A percentile compares a stretch with the other conserved stretches of the same genome.
These are phyloP conservation scores for Drosophila austrosaltans DNA, from an alignment of 2,888 invertebrate genomes.

Conservation along the genomic window DNA sequence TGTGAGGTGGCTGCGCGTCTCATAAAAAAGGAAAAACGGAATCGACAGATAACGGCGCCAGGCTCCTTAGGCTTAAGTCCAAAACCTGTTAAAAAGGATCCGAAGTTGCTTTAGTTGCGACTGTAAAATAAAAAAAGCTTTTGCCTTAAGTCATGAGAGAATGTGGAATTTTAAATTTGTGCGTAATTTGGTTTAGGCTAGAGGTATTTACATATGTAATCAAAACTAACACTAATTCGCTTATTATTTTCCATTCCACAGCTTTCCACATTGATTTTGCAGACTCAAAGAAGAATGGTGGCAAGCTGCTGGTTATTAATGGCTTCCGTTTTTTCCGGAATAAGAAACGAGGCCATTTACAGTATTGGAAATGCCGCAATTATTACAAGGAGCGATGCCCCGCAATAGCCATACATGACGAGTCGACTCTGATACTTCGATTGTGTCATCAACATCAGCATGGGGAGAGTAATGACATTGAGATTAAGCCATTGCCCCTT, in stretches of 20 bases:
- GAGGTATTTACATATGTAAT: not conserved
- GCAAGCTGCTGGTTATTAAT: slow-evolving; percentile 83
- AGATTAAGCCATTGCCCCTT: slow-evolving; percentile 78
- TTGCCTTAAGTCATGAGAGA: slow-evolving; percentile 7
- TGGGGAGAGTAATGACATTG: slow-evolving; percentile 81
- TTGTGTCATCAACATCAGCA: slow-evolving; percentile 83
- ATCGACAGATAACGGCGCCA: slow-evolving; percentile 15
- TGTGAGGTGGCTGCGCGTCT: slow-evolving; percentile 12
- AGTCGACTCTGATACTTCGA: slow-evolving; percentile 79
- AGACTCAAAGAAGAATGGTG: slow-evolving; percentile 83
- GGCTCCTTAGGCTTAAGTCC: slow-evolving; percentile 40
- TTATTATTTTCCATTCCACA: slow-evolving; percentile 53
- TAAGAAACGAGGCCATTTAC: slow-evolving; percentile 82
- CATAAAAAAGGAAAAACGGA: slow-evolving; percentile 41
- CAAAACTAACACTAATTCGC: slow-evolving; percentile 21
- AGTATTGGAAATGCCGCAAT: slow-evolving; percentile 84
- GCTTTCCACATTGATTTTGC: slow-evolving; percentile 83
- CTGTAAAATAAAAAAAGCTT: slow-evolving; percentile 48
- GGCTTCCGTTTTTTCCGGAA: slow-evolving; percentile 83
- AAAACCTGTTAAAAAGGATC: slow-evolving; percentile 22
- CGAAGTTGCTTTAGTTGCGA: slow-evolving; percentile 26
- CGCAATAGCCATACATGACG: slow-evolving; percentile 83
- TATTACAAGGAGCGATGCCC: slow-evolving; percentile 84
- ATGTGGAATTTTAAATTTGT: slow-evolving; percentile 16
- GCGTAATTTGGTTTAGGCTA: not conserved